Evolutionary conservation across 2,888 invertebrate species (phyloP), one percentile per base, ranked within the genome.

Genomic region (Perizoma affinitatum): DNA sequence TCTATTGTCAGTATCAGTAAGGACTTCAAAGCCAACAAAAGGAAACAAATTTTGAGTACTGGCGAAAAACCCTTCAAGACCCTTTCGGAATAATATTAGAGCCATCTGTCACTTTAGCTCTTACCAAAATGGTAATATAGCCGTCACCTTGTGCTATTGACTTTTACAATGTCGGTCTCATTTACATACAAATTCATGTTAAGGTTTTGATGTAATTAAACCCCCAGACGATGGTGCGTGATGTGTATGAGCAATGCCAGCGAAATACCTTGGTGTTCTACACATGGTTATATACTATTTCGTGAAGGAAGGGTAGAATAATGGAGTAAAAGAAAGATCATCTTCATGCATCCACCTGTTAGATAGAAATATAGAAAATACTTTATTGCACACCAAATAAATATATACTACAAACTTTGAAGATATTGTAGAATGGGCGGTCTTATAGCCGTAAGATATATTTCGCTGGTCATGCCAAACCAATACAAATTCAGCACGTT

Each of bases 101-200:
- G 42, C 56, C 56, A 50, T 51, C 59, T 61, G 61, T 56, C 62
- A 62, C 54, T 64, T 55, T 41, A 58, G 53, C 38, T 62, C 59
- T 61, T 65, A 62, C 48, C 58, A 66, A 61, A 65, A 65, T 60
- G 52, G 58, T 52, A 66, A 66, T 65, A 60, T 52, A 52, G 43
- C 54, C 57, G 47, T 43, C 55, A 63, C 65, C 52, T 58, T 61
- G 50, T 57, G 66, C 36, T 36, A 51, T 65, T 56, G 33, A 62
- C 65, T 65, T 51, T 65, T 53, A 60, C 62, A 60, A 68, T 61
- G 50, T 62, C 56, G 45, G 43, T 34, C 42, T 52, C 49, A 65
- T 65, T 69, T 61, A 38, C 63, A 62, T 65, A 58, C 61, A 58
- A 62, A 65, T 62, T 60, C 45, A 47, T 47, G 47, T 49, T 51